A percentile compares a stretch with the other conserved stretches of the same genome.
phyloP scores from a whole-genome alignment of 2,797 vertebrate genomes.

The Otus scops region DNA sequence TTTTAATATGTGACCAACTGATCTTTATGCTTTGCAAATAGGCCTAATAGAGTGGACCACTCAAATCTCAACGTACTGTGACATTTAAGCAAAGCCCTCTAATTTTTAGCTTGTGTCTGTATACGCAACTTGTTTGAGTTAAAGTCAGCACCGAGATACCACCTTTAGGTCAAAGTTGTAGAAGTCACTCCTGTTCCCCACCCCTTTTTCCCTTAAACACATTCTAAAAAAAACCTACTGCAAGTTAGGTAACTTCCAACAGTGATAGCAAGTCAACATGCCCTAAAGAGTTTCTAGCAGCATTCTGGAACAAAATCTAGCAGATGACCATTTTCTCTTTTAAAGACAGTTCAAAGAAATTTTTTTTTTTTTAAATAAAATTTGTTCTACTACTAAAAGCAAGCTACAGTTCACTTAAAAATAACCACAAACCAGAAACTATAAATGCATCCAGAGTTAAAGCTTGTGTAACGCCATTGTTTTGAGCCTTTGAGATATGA shows the following conservation, averaged over 20 bases:
- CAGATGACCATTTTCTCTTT: neutral
- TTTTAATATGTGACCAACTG: neutral
- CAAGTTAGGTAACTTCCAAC: neutral
- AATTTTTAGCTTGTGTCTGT: neutral
- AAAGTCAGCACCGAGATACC: neutral
- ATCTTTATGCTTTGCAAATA: neutral
- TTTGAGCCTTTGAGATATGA: slow-evolving; percentile 14
- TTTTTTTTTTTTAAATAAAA: neutral
- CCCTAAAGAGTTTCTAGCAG: neutral
- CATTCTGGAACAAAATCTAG: neutral
- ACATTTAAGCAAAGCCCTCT: neutral
- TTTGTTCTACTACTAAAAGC: neutral
- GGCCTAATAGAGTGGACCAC: neutral
- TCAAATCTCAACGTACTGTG: neutral
- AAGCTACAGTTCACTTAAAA: neutral
- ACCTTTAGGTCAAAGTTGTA: neutral
- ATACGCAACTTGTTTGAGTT: neutral
- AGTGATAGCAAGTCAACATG: neutral
- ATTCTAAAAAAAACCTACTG: neutral
- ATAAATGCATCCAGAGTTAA: neutral
- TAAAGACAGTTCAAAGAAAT: neutral
- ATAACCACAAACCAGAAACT: slow-evolving; percentile 25
- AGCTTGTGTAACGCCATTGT: slow-evolving; percentile 6
- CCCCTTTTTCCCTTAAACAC: neutral
- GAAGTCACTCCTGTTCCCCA: neutral